Conservation (phyloP, 1,140 invertebrate genomes). For the Sinonovacula constricta region DNA sequence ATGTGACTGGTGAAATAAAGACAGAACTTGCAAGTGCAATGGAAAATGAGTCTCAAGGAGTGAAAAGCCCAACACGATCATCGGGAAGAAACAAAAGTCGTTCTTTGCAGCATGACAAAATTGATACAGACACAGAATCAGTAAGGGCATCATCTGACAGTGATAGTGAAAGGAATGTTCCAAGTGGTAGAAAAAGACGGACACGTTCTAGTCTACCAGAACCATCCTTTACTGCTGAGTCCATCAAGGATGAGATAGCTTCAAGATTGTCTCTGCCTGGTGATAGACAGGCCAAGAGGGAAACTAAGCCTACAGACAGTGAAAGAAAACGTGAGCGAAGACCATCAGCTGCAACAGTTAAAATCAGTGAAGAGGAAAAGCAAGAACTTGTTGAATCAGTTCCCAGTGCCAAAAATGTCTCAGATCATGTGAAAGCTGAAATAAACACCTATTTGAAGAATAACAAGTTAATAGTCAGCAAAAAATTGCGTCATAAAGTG, state of each 20-base stretch:
- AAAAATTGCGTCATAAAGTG: conserved; percentile 59
- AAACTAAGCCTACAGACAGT: background rate
- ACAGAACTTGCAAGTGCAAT: no score
- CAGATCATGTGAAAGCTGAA: conserved; percentile 62
- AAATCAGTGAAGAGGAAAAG: conserved; percentile 43
- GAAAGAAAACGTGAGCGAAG: conserved; percentile 42
- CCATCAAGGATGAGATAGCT: background rate
- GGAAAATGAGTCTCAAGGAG: conserved; percentile 2
- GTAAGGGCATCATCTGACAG: conserved; percentile 11
- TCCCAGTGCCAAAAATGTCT: conserved; percentile 54
- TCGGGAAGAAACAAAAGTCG: background rate
- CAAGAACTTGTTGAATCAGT: conserved; percentile 44
- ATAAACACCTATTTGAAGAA: conserved; percentile 57
- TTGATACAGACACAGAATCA: background rate
- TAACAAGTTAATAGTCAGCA: conserved; percentile 63
- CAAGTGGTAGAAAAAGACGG: conserved; percentile 3
- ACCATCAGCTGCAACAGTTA: conserved; percentile 27
- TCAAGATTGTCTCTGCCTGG: background rate
- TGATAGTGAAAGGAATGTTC: background rate
- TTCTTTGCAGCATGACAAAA: conserved; percentile 7
- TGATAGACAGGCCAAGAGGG: background rate
- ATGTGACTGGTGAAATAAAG: background rate
- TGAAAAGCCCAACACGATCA: background rate
- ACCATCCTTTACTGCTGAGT: background rate
- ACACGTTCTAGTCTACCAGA: conserved; percentile 39